Conservation (phyloP, 2,797 vertebrate genomes). For the Morelia viridis region DNA sequence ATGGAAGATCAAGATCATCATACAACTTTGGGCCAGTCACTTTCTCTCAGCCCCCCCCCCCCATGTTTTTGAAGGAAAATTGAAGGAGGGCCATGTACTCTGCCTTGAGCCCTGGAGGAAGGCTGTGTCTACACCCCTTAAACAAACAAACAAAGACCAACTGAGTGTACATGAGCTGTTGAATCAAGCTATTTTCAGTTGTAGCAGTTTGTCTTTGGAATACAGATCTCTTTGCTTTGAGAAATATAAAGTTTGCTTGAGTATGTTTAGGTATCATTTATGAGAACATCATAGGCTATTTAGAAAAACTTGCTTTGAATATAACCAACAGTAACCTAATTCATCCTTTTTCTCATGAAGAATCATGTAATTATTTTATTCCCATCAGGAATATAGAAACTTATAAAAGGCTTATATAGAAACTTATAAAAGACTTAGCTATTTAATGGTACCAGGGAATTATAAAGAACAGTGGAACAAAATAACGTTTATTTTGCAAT, state of each 20-base stretch:
- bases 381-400: neutral
- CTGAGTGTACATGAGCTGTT: neutral
- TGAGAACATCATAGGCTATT: neutral
- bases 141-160: too few relatives aligned
- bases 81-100: too few relatives aligned
- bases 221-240: neutral
- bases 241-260: neutral
- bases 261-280: neutral
- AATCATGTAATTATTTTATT: neutral
- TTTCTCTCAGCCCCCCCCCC: too few relatives aligned
- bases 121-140: too few relatives aligned
- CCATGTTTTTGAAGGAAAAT: too few relatives aligned
- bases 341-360: neutral
- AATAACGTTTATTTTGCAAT: neutral
- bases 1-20: too few relatives aligned
- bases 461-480: neutral
- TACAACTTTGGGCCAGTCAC: too few relatives aligned
- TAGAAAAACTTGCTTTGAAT: neutral
- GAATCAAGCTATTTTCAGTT: neutral
- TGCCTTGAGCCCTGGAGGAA: too few relatives aligned
- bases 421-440: neutral
- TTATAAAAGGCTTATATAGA: neutral
- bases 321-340: neutral
- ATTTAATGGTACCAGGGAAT: neutral
- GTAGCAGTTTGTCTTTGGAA: neutral